phyloP scores from a whole-genome alignment of 2,888 invertebrate species.

The Achlya flavicornis region DNA sequence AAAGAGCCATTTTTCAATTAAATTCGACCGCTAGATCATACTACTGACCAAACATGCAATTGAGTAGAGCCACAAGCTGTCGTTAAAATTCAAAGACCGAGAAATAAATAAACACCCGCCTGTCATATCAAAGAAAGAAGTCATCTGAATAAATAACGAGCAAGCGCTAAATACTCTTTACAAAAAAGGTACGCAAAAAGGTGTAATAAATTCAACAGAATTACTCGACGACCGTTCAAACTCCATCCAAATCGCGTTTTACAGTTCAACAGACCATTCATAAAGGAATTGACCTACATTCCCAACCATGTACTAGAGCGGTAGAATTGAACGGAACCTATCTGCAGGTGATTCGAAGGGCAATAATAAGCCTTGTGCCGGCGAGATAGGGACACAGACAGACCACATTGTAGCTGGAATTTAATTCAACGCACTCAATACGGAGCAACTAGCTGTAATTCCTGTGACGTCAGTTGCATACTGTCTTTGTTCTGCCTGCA shows the following conservation, averaged over 20 bases:
- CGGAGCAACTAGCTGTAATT: conserved; percentile 41
- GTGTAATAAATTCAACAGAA: conserved; percentile 1
- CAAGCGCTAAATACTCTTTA: neutral
- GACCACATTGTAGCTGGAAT: conserved; percentile 29
- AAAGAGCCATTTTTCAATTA: too few relatives aligned
- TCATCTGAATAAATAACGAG: neutral
- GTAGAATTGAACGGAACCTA: conserved; percentile 21
- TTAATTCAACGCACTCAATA: conserved; percentile 35
- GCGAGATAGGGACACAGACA: neutral
- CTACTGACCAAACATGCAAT: too few relatives aligned
- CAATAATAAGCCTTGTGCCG: neutral
- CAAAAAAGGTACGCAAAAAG: neutral
- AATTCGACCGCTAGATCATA: too few relatives aligned
- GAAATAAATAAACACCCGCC: neutral
- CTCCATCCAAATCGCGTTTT: conserved; percentile 30
- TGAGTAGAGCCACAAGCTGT: too few relatives aligned
- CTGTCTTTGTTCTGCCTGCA: conserved; percentile 38
- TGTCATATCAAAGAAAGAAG: neutral
- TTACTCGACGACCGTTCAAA: conserved; percentile 15
- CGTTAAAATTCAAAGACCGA: too few relatives aligned
- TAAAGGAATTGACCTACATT: conserved; percentile 50
- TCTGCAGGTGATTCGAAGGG: neutral
- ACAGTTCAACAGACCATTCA: conserved; percentile 47
- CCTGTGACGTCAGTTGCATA: conserved; percentile 59
- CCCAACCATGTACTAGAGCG: conserved; percentile 29